These are phyloP conservation scores for Pachyseris speciosa DNA, from an alignment of 64 coral and sea anemone genomes.

Conservation along the genomic window DNA sequence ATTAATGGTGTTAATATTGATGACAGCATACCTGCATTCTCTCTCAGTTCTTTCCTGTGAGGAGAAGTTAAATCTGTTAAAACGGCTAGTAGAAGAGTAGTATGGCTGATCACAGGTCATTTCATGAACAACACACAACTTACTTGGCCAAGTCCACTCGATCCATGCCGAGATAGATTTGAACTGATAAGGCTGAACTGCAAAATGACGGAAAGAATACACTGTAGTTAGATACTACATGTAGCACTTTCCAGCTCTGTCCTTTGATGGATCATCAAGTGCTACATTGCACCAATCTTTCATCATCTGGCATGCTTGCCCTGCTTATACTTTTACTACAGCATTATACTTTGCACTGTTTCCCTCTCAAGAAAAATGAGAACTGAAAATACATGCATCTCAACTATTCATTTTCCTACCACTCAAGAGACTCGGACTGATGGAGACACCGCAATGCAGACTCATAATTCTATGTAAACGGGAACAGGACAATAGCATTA, in stretches of 20 bases:
- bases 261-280: too few species aligned
- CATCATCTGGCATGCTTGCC: too few species aligned
- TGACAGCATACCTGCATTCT: slow-evolving; percentile 83
- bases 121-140: background rate
- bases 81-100: too few species aligned
- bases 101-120: background rate
- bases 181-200: slow-evolving; percentile 88
- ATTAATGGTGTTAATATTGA: too few species aligned
- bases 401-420: too few species aligned
- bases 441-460: slow-evolving; percentile 94
- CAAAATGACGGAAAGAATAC: background rate
- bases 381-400: too few species aligned
- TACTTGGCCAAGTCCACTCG: slow-evolving; percentile 96
- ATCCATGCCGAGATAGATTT: slow-evolving; percentile 97
- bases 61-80: slow-evolving; percentile 8
- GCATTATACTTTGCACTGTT: too few species aligned
- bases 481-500: background rate
- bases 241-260: too few species aligned
- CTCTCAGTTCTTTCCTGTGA: slow-evolving; percentile 91
- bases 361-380: background rate
- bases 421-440: slow-evolving; percentile 95
- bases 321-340: too few species aligned
- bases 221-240: too few species aligned
- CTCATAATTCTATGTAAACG: slow-evolving; percentile 79
- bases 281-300: too few species aligned